These are phyloP conservation scores for Habropoda laboriosa DNA, from an alignment of 1,140 invertebrate species.

Conservation along the genomic window DNA sequence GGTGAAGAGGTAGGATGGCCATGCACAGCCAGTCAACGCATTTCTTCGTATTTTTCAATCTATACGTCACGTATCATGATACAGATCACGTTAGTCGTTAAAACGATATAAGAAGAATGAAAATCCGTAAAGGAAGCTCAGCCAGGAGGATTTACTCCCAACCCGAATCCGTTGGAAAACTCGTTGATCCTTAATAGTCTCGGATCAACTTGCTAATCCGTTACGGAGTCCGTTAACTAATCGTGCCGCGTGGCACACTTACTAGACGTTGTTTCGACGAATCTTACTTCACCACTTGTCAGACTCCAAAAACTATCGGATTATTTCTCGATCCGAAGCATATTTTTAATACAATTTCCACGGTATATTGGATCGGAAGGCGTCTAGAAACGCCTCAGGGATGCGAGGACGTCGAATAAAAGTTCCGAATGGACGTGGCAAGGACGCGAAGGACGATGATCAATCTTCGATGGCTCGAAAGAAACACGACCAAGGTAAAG, in stretches of 20 bases:
- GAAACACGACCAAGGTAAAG: conserved; percentile 27
- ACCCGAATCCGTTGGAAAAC: not conserved
- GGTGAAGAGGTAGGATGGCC: not conserved
- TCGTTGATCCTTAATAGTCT: conserved; percentile 8
- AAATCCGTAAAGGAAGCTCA: not conserved
- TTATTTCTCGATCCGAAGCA: too few species aligned
- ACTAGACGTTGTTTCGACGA: not conserved
- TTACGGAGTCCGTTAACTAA: conserved; percentile 15
- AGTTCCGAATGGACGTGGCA: not conserved
- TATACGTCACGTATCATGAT: too few species aligned
- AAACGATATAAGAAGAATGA: too few species aligned
- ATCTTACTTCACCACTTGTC: not conserved
- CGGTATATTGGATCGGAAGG: too few species aligned
- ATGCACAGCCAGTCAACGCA: too few species aligned
- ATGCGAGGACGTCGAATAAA: conserved; percentile 15
- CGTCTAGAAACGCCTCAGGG: too few species aligned
- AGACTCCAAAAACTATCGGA: too few species aligned
- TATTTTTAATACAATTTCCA: too few species aligned
- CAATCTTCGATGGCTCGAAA: conserved; percentile 33
- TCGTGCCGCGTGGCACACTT: not conserved
- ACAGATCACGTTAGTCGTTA: too few species aligned
- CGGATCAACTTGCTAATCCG: conserved; percentile 7
- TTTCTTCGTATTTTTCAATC: too few species aligned
- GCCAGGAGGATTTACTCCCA: not conserved
- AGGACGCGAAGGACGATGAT: conserved; percentile 19